Evolutionary conservation across 2,888 invertebrate genomes (phyloP), one percentile per base, ranked within the genome.

Genomic region (Trypoxylon attenuatum): DNA sequence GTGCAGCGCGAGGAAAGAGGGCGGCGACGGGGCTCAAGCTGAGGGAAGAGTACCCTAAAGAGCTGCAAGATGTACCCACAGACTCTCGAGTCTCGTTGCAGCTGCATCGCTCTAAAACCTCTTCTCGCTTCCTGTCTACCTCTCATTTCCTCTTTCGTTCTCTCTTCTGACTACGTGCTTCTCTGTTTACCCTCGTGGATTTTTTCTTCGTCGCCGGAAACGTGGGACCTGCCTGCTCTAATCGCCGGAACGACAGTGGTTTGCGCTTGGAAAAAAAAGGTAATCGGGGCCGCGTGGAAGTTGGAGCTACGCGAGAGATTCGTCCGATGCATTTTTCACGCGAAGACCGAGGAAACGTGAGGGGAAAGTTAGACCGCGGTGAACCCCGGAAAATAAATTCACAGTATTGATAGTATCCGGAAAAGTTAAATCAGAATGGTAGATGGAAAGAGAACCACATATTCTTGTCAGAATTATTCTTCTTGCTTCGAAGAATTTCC

Each of bases 241-340:
- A 68, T 68, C 56, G 69, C 23, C 46, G 58, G 62, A 63, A 67
- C 69, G 68, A 68, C 50, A 33, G 58, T 49, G 59, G 62, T 68
- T n/a, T n/a, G n/a, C n/a, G n/a, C n/a, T n/a, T n/a, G n/a, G n/a
- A n/a, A n/a, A n/a, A n/a, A n/a, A n/a, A 23, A 58, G 52, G 45
- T 45, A 56, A 56, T 56, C 27, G 46, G 47, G 66, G 50, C 27
- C 23, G 27, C 29, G 39, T 39, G 53, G 57, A 57, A 29, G 45
- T 57, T 13, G 13, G 13, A 21, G 25, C 6, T 29, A 45, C n/a
- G n/a, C n/a, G n/a, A n/a, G n/a, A n/a, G n/a, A n/a, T n/a, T n/a
- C n/a, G n/a, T n/a, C n/a, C n/a, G n/a, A n/a, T n/a, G n/a, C n/a
- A n/a, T n/a, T n/a, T n/a, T n/a, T n/a, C n/a, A n/a, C n/a, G n/a